Base-by-base conservation (phyloP, 2,888 invertebrate species). In the Cantharis flavilabris region DNA sequence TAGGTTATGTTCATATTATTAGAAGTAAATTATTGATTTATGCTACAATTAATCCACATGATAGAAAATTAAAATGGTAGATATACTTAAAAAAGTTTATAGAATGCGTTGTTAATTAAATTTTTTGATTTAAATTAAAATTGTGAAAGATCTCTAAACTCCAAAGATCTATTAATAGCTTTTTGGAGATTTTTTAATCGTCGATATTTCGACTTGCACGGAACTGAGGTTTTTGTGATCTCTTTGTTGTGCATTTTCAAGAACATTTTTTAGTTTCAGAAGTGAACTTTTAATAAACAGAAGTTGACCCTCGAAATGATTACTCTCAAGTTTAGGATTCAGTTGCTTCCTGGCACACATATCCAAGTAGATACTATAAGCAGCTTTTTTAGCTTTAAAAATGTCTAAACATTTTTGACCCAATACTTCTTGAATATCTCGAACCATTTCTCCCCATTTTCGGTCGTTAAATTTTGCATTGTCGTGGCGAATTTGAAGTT, bases 301-400 rank as follows among this genome's bases (percentile, higher is more conserved):
- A 0, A 78, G 26, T 64, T 78, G 78, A 49, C 26, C 62, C 20
- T 75, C 75, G 28, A 78, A 73, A 69, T 78, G 76, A 7, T n/a
- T 14, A 33, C 73, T 14, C 2, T 67, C 9, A 11, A 76, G 30
- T 33, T 18, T 28, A 9, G 73, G 67, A 69, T 75, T 62, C 3
- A 71, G 16, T 26, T 63, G 26, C 10, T 64, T 65, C 11, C 63
- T 70, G 10, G 33, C 28, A 28, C 78, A 78, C 49, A 78, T 76
- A n/a, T 71, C 64, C 11, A 69, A 30, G 16, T 78, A 78, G 18
- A 78, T 71, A 13, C 18, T 71, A 67, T 70, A 70, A 28, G 72
- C 72, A 11, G 18, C 49, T 9, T 62, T 70, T 63, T 62, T 70
- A 3, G 72, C 73, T 13, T 62, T 62, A 5, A 67, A 23, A 0